phyloP scores from a whole-genome alignment of 2,888 invertebrate genomes.

The Cinara cedri region DNA sequence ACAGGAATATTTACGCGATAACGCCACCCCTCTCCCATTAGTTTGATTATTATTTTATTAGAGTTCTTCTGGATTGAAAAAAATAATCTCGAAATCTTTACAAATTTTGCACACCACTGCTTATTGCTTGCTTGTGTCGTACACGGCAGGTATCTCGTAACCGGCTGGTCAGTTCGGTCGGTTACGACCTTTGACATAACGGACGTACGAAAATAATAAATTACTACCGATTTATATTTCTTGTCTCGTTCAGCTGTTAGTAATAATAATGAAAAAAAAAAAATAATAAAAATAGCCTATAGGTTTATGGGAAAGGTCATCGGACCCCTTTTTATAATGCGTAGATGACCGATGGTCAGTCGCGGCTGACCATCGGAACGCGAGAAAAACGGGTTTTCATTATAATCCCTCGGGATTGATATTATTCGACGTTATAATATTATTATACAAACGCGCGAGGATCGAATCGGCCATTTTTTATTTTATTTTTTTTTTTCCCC shows the following conservation, averaged over 20 bases:
- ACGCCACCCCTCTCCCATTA: too few relatives aligned
- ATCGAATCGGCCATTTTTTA: conserved; percentile 13
- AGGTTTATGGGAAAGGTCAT: conserved; percentile 56
- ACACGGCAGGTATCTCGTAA: too few relatives aligned
- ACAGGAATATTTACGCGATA: too few relatives aligned
- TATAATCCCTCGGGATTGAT: conserved; percentile 47
- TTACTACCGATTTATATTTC: conserved; percentile 49
- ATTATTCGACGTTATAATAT: neutral
- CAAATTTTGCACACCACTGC: too few relatives aligned
- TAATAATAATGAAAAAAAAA: neutral
- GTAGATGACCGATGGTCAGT: conserved; percentile 53
- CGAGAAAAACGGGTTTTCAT: conserved; percentile 53
- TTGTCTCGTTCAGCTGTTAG: conserved; percentile 37
- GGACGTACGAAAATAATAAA: conserved; percentile 46
- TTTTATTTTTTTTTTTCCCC: neutral
- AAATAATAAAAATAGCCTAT: conserved; percentile 39
- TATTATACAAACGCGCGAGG: neutral
- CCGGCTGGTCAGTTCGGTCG: conserved; percentile 12
- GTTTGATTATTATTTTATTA: too few relatives aligned
- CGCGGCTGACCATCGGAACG: conserved; percentile 35
- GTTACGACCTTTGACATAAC: conserved; percentile 55
- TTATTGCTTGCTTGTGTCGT: too few relatives aligned
- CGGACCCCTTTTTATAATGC: conserved; percentile 35
- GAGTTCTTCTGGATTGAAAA: too few relatives aligned
- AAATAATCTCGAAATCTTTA: too few relatives aligned